Evolutionary conservation across 2,888 invertebrate species (phyloP).

Genomic region (Eretmocerus hayati): DNA sequence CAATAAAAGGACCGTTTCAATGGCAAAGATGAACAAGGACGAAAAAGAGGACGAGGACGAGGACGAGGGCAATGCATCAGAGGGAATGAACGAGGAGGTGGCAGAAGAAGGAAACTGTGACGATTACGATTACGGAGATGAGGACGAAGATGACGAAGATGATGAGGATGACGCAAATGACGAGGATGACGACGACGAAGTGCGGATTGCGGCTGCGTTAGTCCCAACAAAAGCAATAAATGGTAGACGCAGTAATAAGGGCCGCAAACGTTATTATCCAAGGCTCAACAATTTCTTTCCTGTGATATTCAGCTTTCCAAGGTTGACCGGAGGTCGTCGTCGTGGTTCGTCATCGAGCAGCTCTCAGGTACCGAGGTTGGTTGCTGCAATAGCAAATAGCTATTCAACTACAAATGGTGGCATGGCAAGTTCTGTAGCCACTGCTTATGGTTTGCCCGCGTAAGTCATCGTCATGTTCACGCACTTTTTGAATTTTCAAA

Average conservation of each 20-base stretch:
- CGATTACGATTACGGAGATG: no score
- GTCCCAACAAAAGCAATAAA: no score
- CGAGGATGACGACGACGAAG: neutral
- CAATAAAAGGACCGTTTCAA: conserved; percentile 1
- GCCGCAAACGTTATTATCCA: conserved; percentile 39
- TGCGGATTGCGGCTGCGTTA: conserved; percentile 29
- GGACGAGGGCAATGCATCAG: conserved; percentile 50
- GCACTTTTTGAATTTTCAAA: conserved; percentile 13
- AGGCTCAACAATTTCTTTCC: conserved; percentile 57
- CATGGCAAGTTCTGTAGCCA: conserved; percentile 66
- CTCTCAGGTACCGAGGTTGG: conserved; percentile 50
- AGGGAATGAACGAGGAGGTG: conserved; percentile 51
- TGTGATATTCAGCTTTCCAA: conserved; percentile 54
- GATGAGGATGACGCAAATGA: conserved; percentile 17
- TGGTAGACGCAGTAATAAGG: no score
- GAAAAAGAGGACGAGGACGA: conserved; percentile 34
- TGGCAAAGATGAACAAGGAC: conserved; percentile 28
- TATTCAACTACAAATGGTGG: conserved; percentile 66
- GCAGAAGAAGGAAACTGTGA: conserved; percentile 38
- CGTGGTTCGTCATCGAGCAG: conserved; percentile 27
- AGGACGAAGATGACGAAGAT: no score
- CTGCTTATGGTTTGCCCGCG: conserved; percentile 66
- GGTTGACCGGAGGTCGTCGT: conserved; percentile 40
- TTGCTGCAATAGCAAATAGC: conserved; percentile 66
- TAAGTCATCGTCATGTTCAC: conserved; percentile 53